A percentile compares a stretch with the other conserved stretches of the same genome.
phyloP scores from a whole-genome alignment of 2,888 invertebrate species.

The Monoplex corrugatus region DNA sequence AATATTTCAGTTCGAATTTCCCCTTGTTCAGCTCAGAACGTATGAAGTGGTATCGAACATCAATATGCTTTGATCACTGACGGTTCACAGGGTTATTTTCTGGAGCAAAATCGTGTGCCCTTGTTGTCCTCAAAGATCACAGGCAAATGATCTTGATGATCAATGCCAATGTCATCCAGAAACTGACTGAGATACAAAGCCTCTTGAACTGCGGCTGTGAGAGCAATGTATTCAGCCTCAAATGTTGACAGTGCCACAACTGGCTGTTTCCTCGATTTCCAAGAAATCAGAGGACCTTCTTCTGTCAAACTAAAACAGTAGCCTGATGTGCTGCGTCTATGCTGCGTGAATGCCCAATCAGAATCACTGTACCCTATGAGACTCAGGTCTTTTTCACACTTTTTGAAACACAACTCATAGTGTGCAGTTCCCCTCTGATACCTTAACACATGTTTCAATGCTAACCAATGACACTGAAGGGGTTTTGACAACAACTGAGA shows the following conservation, averaged over 20 bases:
- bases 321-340: constrained; percentile 45
- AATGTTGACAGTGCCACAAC: constrained; percentile 60
- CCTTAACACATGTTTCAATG: constrained; percentile 47
- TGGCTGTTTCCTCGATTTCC: constrained; percentile 56
- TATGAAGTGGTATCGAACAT: constrained; percentile 12
- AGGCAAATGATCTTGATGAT: too few species aligned
- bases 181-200: constrained; percentile 30
- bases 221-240: constrained; percentile 66
- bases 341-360: constrained; percentile 45
- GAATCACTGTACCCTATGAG: constrained; percentile 43
- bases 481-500: constrained; percentile 50
- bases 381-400: background rate
- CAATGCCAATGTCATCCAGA: background rate
- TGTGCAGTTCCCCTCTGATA: constrained; percentile 7
- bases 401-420: constrained; percentile 21
- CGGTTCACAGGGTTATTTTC: constrained; percentile 36
- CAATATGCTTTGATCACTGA: constrained; percentile 32
- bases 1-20: background rate
- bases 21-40: background rate
- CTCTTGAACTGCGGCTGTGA: constrained; percentile 61
- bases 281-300: constrained; percentile 49
- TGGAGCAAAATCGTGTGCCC: constrained; percentile 53
- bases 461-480: background rate
- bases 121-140: constrained; percentile 59
- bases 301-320: constrained; percentile 47